These are phyloP conservation scores for Hydrotaea cyrtoneurina DNA, from an alignment of 2,888 invertebrate species.

Conservation along the genomic window DNA sequence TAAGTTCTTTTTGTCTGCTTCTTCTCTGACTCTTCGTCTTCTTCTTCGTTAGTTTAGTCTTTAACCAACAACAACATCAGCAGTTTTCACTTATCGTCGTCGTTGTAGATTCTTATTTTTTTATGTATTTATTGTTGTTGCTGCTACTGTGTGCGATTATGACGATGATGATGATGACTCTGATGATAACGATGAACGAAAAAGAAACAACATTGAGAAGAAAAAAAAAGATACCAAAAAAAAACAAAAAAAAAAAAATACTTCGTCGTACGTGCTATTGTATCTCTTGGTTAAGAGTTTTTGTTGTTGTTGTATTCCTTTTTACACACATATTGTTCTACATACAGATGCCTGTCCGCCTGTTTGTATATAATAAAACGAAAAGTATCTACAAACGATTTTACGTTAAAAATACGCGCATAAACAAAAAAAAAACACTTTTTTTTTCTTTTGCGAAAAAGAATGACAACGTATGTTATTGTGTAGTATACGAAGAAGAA, in stretches of 20 bases:
- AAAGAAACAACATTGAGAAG: constrained; percentile 9
- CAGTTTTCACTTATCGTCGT: constrained; percentile 22
- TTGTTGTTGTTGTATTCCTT: constrained; percentile 7
- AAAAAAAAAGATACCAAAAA: constrained; percentile 4
- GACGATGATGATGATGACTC: background rate
- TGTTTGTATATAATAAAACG: background rate
- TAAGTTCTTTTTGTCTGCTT: background rate
- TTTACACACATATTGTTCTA: background rate
- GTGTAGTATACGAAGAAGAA: background rate
- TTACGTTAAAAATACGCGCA: constrained; percentile 51
- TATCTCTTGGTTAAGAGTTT: constrained; percentile 27
- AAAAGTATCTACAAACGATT: constrained; percentile 36
- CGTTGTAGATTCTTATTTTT: constrained; percentile 8
- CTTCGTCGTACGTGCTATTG: constrained; percentile 33
- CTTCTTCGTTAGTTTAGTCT: background rate
- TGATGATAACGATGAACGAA: constrained; percentile 3
- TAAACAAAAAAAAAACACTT: constrained; percentile 29
- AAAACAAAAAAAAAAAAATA: background rate
- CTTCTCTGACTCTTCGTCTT: background rate
- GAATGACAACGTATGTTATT: constrained; percentile 26
- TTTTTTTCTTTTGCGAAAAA: constrained; percentile 28
- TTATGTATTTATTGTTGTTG: constrained; percentile 29
- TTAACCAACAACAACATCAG: constrained; percentile 7
- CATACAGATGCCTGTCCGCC: background rate
- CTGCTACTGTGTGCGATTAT: constrained; percentile 21